Conservation (phyloP, 2,797 vertebrate species). For the Lepilemur septentrionalis region DNA sequence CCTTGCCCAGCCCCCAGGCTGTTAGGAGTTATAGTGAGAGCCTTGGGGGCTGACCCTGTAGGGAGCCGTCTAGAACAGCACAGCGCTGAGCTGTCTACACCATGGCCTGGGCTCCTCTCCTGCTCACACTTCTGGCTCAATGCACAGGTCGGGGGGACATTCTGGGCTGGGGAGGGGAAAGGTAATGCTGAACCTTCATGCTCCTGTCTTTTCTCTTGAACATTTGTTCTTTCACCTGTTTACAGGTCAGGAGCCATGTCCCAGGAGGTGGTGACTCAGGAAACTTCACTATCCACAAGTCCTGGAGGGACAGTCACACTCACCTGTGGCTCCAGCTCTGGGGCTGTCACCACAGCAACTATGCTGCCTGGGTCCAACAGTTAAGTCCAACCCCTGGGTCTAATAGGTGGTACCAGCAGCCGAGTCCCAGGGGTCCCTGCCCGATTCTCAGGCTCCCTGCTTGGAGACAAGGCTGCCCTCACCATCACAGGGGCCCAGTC, state of each 20-base stretch:
- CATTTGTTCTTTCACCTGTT: neutral
- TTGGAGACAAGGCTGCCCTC: neutral
- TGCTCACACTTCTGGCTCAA: neutral
- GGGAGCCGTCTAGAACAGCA: neutral
- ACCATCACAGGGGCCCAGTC: neutral
- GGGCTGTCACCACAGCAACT: neutral
- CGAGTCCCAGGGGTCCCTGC: neutral
- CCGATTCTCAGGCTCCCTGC: neutral
- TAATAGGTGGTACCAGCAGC: neutral
- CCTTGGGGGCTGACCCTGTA: neutral
- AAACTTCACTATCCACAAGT: neutral
- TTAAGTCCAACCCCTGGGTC: neutral
- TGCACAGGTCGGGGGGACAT: neutral
- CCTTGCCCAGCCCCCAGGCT: rapidly evolving
- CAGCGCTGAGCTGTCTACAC: neutral
- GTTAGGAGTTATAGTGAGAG: neutral
- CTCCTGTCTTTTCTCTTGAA: neutral
- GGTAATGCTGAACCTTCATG: too few species aligned
- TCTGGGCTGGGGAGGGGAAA: neutral
- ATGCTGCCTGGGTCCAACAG: conserved; percentile 5
- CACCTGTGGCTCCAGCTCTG: neutral
- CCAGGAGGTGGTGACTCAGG: neutral
- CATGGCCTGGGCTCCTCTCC: conserved; percentile 6
- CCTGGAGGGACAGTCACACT: neutral
- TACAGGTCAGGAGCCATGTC: neutral